Evolutionary conservation across 2,888 invertebrate genomes (phyloP).

Genomic region (Parnassius orleans): DNA sequence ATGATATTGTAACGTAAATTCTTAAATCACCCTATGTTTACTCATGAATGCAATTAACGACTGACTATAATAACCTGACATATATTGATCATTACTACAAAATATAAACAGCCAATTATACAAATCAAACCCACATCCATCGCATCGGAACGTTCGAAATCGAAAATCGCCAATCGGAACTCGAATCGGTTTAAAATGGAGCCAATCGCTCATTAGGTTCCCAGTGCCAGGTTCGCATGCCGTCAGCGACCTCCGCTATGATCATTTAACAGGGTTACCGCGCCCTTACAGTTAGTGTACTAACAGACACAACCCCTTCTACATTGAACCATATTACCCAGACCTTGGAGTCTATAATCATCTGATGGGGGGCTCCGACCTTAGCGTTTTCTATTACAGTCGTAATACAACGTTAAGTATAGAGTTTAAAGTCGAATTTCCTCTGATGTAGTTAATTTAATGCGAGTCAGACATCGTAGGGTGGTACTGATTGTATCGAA

Average conservation of each 20-base stretch:
- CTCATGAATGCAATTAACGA: too few relatives aligned
- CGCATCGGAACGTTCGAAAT: slow-evolving; percentile 8
- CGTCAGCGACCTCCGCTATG: slow-evolving; percentile 44
- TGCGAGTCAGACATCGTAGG: slow-evolving; percentile 51
- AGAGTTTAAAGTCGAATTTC: slow-evolving; percentile 9
- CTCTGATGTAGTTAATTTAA: background rate
- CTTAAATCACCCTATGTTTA: too few relatives aligned
- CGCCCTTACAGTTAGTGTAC: slow-evolving; percentile 46
- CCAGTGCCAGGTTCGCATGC: slow-evolving; percentile 21
- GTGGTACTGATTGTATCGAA: slow-evolving; percentile 62
- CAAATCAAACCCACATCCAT: slow-evolving; percentile 6
- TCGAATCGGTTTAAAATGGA: slow-evolving; percentile 23
- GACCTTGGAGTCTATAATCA: background rate
- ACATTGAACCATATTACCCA: slow-evolving; percentile 10
- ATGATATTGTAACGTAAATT: too few relatives aligned
- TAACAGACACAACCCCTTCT: slow-evolving; percentile 35
- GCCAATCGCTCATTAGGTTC: slow-evolving; percentile 32
- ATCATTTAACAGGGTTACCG: slow-evolving; percentile 52
- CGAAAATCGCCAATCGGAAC: slow-evolving; percentile 13
- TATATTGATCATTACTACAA: background rate
- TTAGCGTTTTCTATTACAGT: background rate
- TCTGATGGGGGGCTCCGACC: background rate
- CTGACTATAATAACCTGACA: background rate
- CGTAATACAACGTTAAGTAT: background rate
- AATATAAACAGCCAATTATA: slow-evolving; percentile 19